Conservation (phyloP, 2,888 invertebrate genomes). For the Sympetrum striolatum region DNA sequence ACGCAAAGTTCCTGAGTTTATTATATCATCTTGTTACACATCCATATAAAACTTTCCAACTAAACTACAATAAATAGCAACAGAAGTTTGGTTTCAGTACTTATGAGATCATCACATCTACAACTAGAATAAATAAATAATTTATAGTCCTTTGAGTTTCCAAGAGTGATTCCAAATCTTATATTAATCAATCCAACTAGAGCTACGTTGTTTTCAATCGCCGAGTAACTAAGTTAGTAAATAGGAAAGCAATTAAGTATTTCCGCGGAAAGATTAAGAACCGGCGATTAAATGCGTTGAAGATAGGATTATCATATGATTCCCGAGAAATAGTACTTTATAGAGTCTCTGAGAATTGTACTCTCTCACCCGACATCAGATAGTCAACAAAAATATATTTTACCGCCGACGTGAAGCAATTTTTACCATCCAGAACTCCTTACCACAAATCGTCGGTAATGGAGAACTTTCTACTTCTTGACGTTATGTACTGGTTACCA, state of each 20-base stretch:
- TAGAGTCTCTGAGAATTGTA: no score
- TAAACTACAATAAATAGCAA: constrained; percentile 2
- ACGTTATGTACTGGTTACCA: no score
- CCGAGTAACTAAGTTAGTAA: neutral
- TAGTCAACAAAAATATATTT: no score
- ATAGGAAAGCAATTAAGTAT: neutral
- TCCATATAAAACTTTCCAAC: neutral
- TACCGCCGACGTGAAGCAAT: no score
- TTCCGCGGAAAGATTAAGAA: no score
- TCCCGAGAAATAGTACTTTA: no score
- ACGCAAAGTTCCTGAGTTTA: constrained; percentile 16
- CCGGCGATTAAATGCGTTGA: no score
- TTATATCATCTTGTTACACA: neutral
- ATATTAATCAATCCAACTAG: neutral
- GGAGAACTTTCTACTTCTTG: no score
- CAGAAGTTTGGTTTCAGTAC: constrained; percentile 17
- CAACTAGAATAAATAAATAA: constrained; percentile 4
- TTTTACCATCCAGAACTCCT: no score
- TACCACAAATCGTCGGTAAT: no score
- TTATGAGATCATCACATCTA: constrained; percentile 33
- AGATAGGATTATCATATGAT: no score
- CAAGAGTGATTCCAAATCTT: neutral
- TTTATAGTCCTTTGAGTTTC: neutral
- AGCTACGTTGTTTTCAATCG: neutral
- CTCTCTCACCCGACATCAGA: no score